These are phyloP conservation scores for Pseudomugil tenellus DNA, from an alignment of 2,797 vertebrate species.

Conservation along the genomic window DNA sequence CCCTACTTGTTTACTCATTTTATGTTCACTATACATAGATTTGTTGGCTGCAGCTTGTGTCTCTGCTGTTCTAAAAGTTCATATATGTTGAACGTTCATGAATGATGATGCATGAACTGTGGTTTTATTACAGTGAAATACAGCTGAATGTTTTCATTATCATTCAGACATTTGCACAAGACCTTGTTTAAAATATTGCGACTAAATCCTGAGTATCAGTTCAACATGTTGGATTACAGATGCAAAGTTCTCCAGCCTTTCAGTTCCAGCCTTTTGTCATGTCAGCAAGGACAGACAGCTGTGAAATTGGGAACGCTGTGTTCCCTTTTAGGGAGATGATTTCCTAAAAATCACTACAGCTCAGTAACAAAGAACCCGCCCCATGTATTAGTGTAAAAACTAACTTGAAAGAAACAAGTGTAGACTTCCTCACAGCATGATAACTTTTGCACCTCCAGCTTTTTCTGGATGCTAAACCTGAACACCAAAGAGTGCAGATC, in stretches of 20 bases:
- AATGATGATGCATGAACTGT: neutral
- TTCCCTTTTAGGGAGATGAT: conserved; percentile 44
- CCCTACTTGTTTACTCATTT: neutral
- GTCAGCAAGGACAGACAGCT: conserved; percentile 40
- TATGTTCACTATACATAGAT: neutral
- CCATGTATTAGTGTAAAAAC: neutral
- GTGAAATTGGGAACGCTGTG: conserved; percentile 59
- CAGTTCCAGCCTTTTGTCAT: conserved; percentile 41
- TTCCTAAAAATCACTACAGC: conserved; percentile 39
- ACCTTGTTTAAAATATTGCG: neutral
- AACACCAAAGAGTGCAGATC: neutral
- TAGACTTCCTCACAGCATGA: neutral
- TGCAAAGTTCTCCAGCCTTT: conserved; percentile 7
- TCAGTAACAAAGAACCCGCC: neutral
- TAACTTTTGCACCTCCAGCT: too few relatives aligned
- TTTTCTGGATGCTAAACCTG: neutral
- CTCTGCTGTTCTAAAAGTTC: too few relatives aligned
- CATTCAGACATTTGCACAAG: neutral
- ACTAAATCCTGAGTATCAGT: neutral
- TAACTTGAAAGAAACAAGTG: neutral
- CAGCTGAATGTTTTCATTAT: neutral
- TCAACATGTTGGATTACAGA: neutral
- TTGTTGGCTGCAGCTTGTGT: neutral
- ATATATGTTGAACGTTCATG: too few relatives aligned
- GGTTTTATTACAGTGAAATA: neutral